Conservation (phyloP, 2,797 vertebrate genomes). For the Enteromius fasciolatus region DNA sequence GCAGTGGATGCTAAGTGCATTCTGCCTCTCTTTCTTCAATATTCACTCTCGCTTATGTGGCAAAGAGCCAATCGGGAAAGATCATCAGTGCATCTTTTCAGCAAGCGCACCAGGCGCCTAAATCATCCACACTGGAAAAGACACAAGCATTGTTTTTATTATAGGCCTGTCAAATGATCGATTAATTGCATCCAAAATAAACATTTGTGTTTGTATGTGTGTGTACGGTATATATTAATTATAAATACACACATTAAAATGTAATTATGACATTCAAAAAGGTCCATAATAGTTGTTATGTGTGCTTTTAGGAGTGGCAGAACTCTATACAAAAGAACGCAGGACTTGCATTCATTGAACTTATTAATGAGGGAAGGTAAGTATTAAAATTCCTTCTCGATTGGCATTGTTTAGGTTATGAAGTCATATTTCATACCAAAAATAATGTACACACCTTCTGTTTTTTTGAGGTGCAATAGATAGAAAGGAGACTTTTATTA, state of each 20-base stretch:
- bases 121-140: neutral
- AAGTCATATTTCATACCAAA: neutral
- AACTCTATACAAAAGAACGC: slow-evolving; percentile 99
- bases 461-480: neutral
- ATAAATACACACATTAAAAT: neutral
- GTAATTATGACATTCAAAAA: neutral
- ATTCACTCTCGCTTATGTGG: slow-evolving; percentile 22
- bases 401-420: neutral
- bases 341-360: slow-evolving; percentile 97
- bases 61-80: slow-evolving; percentile 40
- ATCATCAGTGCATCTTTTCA: slow-evolving; percentile 14
- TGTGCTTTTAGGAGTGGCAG: slow-evolving; percentile 92
- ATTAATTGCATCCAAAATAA: neutral
- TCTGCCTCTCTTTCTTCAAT: slow-evolving; percentile 7
- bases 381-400: neutral
- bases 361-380: slow-evolving; percentile 99
- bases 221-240: neutral
- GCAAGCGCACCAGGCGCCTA: slow-evolving; percentile 29
- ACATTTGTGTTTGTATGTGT: neutral
- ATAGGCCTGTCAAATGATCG: neutral
- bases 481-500: neutral
- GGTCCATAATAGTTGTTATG: neutral
- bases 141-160: neutral
- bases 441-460: neutral
- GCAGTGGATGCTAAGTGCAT: slow-evolving; percentile 70